phyloP scores from a whole-genome alignment of 2,888 invertebrate species.

The Imbricaverruca yamaguchii region DNA sequence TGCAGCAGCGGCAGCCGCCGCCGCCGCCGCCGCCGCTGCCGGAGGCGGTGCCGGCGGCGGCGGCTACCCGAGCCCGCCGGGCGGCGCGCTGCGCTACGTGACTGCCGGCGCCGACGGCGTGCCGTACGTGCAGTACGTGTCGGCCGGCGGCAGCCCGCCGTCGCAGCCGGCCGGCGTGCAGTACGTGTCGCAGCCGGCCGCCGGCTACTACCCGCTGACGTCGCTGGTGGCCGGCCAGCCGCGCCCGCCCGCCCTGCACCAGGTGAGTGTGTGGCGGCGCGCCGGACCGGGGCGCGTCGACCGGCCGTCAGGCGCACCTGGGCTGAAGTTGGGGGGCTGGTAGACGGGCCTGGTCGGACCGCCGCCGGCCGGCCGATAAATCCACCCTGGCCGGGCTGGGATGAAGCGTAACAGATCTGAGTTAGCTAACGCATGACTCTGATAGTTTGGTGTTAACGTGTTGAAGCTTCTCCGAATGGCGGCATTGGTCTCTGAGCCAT shows the following conservation, averaged over 20 bases:
- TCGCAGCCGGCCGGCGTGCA: neutral
- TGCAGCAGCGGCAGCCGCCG: neutral
- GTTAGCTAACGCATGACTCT: no score
- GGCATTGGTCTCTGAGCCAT: no score
- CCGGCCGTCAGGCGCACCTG: no score
- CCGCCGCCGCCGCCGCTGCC: neutral
- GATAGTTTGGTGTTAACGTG: no score
- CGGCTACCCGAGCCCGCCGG: neutral
- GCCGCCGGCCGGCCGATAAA: neutral
- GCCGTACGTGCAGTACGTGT: constrained; percentile 16
- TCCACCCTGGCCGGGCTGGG: no score
- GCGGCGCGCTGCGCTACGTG: neutral
- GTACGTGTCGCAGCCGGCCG: neutral
- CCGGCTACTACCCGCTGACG: neutral
- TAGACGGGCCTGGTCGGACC: neutral
- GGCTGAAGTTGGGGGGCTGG: no score
- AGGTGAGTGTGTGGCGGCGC: neutral
- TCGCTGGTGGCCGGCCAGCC: neutral
- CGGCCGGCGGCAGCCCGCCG: constrained; percentile 28
- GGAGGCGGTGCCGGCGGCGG: neutral
- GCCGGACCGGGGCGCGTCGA: no score
- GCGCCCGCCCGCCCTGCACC: neutral
- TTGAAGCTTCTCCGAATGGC: no score
- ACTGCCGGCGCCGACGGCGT: neutral
- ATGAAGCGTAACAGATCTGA: no score